Percentiles rank a stretch among this genome's conserved stretches.
These are phyloP conservation scores for Camponotus pennsylvanicus DNA, from an alignment of 1,140 invertebrate genomes.

Conservation along the genomic window DNA sequence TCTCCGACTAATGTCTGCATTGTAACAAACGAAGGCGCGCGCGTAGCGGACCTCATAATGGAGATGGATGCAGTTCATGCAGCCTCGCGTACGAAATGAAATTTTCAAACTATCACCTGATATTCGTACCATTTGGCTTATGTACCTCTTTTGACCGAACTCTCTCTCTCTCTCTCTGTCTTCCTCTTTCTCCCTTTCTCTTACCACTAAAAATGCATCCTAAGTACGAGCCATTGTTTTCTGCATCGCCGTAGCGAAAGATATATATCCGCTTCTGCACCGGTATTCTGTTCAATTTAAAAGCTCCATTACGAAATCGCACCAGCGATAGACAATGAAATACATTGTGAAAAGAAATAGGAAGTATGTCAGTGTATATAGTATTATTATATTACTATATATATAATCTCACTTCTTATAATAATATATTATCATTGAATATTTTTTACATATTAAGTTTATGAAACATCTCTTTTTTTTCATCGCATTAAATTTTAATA, in stretches of 20 bases:
- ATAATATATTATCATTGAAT: neutral
- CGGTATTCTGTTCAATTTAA: constrained; percentile 41
- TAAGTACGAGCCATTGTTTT: constrained; percentile 46
- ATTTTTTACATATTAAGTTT: neutral
- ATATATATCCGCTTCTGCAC: constrained; percentile 35
- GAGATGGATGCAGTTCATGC: constrained; percentile 50
- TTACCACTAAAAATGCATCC: constrained; percentile 15
- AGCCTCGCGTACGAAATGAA: constrained; percentile 31
- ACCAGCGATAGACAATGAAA: neutral
- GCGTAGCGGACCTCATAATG: constrained; percentile 17
- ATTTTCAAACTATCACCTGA: constrained; percentile 52
- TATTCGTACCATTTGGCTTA: constrained; percentile 48
- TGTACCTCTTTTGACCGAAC: neutral
- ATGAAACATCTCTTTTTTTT: neutral
- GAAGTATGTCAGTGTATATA: neutral
- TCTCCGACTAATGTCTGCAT: constrained; percentile 55
- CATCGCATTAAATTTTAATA: constrained; percentile 17
- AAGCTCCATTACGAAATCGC: constrained; percentile 46
- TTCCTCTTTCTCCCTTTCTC: neutral
- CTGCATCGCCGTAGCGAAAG: neutral
- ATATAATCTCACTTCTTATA: neutral
- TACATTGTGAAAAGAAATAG: constrained; percentile 5
- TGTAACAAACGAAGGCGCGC: constrained; percentile 36
- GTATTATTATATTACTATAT: neutral
- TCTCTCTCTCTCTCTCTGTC: neutral